Base-by-base conservation (phyloP, 2,888 invertebrate species). In the Shargacucullia verbasci region DNA sequence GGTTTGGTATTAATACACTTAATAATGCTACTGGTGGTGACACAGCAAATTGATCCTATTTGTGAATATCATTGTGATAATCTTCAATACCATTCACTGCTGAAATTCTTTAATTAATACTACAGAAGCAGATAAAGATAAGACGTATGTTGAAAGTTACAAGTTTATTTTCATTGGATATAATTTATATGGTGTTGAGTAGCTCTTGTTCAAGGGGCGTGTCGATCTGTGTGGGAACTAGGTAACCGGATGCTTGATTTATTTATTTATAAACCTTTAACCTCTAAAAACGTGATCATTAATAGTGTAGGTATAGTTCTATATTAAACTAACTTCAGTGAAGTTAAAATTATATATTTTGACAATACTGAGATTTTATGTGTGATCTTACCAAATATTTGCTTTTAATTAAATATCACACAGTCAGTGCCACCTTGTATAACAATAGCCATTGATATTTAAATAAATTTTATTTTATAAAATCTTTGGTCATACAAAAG, bases 261-360 rank as follows among this genome's bases (percentile, higher is more conserved):
- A 56, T 50, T 46, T 45, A 55, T 45, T 20, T 45, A 20, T 46
- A 39, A 44, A 64, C 59, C 44, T 70, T 57, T 70, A 50, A 70
- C 66, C 75, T 72, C 72, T 74, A 59, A 55, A 66, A 45, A 20
- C 59, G 20, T 56, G 69, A 63, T 56, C 34, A 47, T 73, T 53
- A 61, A 56, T 40, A 65, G 29, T 15, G 15, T 48, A 7, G 25
- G 29, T 47, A 37, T 33, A 44, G 55, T 47, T 49, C 13, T 25
- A 54, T 13, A 20, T 44, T 35, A 43, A 20, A 20, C 20, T 2
- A 20, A 20, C 20, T 48, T 20, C 2, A 33, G 13, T 29, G 41
- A 65, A 67, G 49, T 50, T 60, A 27, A 65, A n/a, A n/a, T n/a
- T n/a, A n/a, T n/a, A n/a, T n/a, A n/a, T n/a, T n/a, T n/a, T n/a